A percentile compares a stretch with the other conserved stretches of the same genome.
Conservation (phyloP, 2,888 invertebrate species). For the Morpho helenor region DNA sequence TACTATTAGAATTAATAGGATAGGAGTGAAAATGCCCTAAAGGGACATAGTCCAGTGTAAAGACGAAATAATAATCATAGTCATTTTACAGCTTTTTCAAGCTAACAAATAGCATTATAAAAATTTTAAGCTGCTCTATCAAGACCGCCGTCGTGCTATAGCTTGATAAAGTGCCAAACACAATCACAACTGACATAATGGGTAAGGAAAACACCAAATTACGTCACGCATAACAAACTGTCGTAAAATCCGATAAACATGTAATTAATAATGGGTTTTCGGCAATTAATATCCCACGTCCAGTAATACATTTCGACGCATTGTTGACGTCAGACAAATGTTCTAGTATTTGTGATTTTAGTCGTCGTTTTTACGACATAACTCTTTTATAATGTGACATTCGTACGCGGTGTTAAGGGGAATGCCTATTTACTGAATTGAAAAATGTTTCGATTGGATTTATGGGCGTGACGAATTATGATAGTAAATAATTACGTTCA, state of each 20-base stretch:
- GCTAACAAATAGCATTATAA: too few species aligned
- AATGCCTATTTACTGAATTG: conserved; percentile 34
- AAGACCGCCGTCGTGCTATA: too few species aligned
- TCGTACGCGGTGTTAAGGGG: conserved; percentile 35
- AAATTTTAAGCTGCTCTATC: too few species aligned
- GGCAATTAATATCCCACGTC: conserved; percentile 55
- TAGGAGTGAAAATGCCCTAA: too few species aligned
- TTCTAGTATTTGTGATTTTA: conserved; percentile 34
- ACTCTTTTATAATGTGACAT: conserved; percentile 59
- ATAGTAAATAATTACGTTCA: conserved; percentile 10
- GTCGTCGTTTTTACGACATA: conserved; percentile 19
- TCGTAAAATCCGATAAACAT: conserved; percentile 40
- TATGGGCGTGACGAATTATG: conserved; percentile 16
- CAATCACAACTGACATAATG: conserved; percentile 15
- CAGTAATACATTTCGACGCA: conserved; percentile 48
- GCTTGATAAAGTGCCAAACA: not conserved
- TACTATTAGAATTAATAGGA: too few species aligned
- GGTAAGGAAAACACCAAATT: conserved; percentile 3
- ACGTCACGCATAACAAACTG: conserved; percentile 18
- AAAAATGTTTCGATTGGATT: conserved; percentile 20
- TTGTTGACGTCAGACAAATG: conserved; percentile 60
- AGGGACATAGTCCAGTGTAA: too few species aligned
- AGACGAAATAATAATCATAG: too few species aligned
- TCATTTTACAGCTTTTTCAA: too few species aligned
- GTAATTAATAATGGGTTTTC: conserved; percentile 52